Evolutionary conservation across 2,113 vertebrate species (phyloP).

Genomic region (Numenius arquata): DNA sequence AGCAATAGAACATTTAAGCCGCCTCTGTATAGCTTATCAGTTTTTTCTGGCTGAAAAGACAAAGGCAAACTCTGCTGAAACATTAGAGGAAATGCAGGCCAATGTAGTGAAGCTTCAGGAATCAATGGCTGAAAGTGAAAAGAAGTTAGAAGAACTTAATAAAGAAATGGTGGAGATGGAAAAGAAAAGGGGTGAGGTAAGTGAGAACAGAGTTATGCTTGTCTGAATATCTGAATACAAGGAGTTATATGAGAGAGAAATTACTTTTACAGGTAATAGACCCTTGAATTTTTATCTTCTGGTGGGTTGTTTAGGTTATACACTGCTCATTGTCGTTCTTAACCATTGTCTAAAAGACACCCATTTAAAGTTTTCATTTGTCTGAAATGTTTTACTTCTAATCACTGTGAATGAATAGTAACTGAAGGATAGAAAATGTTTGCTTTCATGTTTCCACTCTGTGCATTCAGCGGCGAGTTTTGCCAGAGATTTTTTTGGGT

Average conservation of each 20-base stretch:
- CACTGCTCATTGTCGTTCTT: not conserved
- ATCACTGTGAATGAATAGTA: not conserved
- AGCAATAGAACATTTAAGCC: conserved; percentile 85
- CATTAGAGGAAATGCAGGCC: conserved; percentile 81
- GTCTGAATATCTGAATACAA: not conserved
- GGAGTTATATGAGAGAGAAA: not conserved
- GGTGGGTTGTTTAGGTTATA: not conserved
- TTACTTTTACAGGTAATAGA: not conserved
- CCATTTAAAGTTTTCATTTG: not conserved
- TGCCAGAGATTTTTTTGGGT: not conserved
- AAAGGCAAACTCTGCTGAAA: conserved; percentile 74
- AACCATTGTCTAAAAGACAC: not conserved
- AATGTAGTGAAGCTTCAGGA: conserved; percentile 76
- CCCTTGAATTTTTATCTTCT: not conserved
- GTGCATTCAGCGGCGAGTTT: not conserved
- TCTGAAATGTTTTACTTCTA: not conserved
- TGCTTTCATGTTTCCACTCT: not conserved
- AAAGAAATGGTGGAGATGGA: conserved; percentile 84
- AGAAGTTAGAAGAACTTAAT: conserved; percentile 76
- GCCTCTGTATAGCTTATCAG: conserved; percentile 84
- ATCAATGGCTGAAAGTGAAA: conserved; percentile 76
- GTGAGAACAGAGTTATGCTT: not conserved
- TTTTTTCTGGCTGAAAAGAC: conserved; percentile 88
- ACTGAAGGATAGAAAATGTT: not conserved
- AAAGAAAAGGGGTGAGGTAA: conserved; percentile 85